Conservation (phyloP, 2,797 vertebrate genomes). For the Sebastiscus tertius region DNA sequence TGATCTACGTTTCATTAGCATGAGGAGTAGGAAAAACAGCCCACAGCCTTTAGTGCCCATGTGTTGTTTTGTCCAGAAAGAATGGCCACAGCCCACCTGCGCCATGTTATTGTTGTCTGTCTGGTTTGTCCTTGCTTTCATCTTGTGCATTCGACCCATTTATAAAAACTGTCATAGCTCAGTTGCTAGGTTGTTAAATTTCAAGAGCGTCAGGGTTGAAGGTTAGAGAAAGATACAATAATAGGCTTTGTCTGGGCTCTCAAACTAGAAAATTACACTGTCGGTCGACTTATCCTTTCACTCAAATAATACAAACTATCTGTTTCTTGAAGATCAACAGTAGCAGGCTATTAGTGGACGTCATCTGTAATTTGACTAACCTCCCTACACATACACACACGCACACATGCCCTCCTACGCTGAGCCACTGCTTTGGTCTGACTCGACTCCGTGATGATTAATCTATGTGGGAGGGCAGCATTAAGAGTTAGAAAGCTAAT, state of each 20-base stretch:
- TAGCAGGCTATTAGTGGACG: neutral
- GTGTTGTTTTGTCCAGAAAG: conserved; percentile 32
- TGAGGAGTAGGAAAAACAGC: conserved; percentile 32
- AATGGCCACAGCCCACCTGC: conserved; percentile 36
- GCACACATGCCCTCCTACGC: neutral
- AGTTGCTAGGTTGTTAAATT: conserved; percentile 18
- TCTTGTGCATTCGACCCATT: conserved; percentile 19
- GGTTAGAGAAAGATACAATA: neutral
- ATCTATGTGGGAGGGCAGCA: conserved; percentile 29
- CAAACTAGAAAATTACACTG: neutral
- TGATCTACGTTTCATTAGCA: conserved; percentile 66
- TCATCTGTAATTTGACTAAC: conserved; percentile 20
- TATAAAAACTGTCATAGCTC: conserved; percentile 4
- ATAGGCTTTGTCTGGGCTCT: neutral
- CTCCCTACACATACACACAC: neutral
- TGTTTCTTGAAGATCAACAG: conserved; percentile 10
- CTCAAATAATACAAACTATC: neutral
- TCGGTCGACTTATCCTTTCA: neutral
- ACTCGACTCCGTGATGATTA: conserved; percentile 33
- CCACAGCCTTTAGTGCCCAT: conserved; percentile 36
- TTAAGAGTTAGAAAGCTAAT: conserved; percentile 35
- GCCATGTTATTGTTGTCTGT: conserved; percentile 16
- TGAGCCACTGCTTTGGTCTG: neutral
- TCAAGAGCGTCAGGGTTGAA: neutral
- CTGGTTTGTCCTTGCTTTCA: conserved; percentile 33